A percentile compares a stretch with the other conserved stretches of the same genome.
phyloP scores from a whole-genome alignment of 2,888 invertebrate genomes.

The Synergus gifuensis region DNA sequence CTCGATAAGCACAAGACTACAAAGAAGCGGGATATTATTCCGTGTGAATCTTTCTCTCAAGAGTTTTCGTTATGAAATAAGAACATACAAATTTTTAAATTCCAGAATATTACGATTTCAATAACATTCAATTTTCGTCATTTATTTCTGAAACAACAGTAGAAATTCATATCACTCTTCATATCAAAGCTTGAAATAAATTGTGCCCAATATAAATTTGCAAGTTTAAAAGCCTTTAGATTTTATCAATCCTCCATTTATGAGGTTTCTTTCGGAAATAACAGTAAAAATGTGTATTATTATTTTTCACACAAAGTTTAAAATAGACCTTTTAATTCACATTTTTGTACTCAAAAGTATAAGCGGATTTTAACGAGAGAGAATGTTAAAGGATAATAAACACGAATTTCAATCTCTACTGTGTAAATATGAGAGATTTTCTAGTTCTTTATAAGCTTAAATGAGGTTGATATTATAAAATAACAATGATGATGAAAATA shows the following conservation, averaged over 20 bases:
- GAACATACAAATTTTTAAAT: no score
- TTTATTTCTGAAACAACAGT: background rate
- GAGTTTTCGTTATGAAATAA: no score
- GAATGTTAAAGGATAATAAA: background rate
- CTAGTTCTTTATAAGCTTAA: no score
- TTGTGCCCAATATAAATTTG: background rate
- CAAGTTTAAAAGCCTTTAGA: background rate
- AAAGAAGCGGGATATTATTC: conserved; percentile 16
- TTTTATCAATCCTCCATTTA: background rate
- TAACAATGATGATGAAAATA: no score
- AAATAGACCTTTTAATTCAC: background rate
- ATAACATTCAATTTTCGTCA: background rate
- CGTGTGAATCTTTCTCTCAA: background rate
- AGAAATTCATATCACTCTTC: background rate
- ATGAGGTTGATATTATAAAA: no score
- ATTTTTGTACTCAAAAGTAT: no score
- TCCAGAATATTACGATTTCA: background rate
- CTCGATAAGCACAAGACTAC: conserved; percentile 27
- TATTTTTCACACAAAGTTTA: background rate
- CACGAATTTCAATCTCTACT: background rate
- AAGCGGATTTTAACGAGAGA: background rate
- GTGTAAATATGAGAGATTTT: no score
- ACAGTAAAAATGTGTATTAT: background rate
- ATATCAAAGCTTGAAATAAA: background rate
- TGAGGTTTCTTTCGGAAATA: background rate